These are phyloP conservation scores for Helicoverpa assulta DNA, from an alignment of 2,888 invertebrate genomes.

Conservation along the genomic window DNA sequence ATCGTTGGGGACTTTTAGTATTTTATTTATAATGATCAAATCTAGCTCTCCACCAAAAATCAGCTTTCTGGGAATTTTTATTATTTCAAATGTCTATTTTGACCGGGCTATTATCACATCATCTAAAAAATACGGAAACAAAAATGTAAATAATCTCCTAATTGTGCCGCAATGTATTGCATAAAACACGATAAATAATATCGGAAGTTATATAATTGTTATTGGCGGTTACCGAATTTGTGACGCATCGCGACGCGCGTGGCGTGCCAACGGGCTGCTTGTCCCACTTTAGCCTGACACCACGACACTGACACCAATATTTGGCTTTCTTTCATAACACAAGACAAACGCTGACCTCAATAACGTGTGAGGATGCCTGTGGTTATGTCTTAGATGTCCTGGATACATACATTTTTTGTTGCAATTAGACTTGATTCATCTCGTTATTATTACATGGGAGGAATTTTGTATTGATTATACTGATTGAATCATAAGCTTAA, in stretches of 20 bases:
- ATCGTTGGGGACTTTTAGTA: too few species aligned
- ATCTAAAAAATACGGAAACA: conserved; percentile 34
- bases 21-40: too few species aligned
- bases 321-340: conserved; percentile 80
- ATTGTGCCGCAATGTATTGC: conserved; percentile 72
- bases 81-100: too few species aligned
- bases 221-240: conserved; percentile 76
- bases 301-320: conserved; percentile 85
- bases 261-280: conserved; percentile 75
- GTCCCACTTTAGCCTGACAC: conserved; percentile 76
- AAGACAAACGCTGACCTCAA: conserved; percentile 80
- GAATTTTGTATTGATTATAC: too few species aligned
- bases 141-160: conserved; percentile 50
- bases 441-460: neutral
- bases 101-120: too few species aligned
- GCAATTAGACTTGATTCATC: conserved; percentile 2
- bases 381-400: conserved; percentile 10
- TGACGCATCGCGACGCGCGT: conserved; percentile 82
- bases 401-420: neutral
- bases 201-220: conserved; percentile 81
- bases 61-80: too few species aligned
- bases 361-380: conserved; percentile 45
- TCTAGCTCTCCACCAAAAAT: too few species aligned
- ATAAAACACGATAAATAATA: conserved; percentile 75
- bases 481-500: neutral